A percentile compares a stretch with the other conserved stretches of the same genome.
These are phyloP conservation scores for Norana najaformis DNA, from an alignment of 2,888 invertebrate genomes.

Conservation along the genomic window DNA sequence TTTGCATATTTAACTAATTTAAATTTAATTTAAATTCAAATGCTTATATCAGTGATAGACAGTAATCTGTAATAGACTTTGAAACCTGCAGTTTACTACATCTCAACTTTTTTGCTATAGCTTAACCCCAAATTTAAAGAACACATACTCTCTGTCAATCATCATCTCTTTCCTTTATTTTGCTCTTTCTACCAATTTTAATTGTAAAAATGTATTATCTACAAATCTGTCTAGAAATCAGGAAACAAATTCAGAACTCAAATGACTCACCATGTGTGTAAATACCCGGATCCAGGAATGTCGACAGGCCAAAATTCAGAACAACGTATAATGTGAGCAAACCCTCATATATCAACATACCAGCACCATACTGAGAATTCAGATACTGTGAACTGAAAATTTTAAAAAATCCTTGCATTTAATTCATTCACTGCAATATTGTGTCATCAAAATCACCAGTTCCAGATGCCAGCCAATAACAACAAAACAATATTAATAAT, in stretches of 20 bases:
- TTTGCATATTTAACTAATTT: no score
- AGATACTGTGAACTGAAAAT: conserved; percentile 15
- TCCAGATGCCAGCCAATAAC: no score
- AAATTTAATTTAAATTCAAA: no score
- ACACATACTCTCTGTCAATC: no score
- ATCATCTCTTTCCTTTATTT: no score
- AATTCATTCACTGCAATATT: background rate
- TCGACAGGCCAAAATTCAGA: conserved; percentile 91
- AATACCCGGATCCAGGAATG: conserved; percentile 98
- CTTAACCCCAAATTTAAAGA: no score
- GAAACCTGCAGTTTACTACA: no score
- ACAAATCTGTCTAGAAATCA: background rate
- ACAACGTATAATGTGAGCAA: conserved; percentile 14
- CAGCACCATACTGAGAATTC: conserved; percentile 23
- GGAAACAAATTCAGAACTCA: background rate
- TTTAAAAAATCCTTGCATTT: background rate
- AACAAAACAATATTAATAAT: no score
- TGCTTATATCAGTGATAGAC: no score
- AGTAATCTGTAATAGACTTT: no score
- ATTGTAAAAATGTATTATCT: background rate
- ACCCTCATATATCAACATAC: conserved; percentile 16
- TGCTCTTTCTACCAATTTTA: background rate
- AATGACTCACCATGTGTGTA: conserved; percentile 84
- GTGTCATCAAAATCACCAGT: background rate
- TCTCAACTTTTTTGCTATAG: no score